These are phyloP conservation scores for Tonatia bakeri DNA, from an alignment of 2,113 vertebrate genomes.

Conservation along the genomic window DNA sequence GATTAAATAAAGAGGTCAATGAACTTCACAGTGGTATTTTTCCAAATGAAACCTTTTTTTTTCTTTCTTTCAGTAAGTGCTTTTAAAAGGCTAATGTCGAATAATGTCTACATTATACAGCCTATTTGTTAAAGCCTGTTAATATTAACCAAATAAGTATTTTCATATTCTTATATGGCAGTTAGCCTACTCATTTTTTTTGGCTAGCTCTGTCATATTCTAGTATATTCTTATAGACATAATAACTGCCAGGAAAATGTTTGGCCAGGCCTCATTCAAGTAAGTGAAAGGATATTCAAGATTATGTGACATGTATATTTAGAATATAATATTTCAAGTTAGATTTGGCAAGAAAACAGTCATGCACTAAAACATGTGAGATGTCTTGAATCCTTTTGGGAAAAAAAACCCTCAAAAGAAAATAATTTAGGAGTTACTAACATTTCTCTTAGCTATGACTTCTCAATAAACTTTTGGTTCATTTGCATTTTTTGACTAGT, in stretches of 20 bases:
- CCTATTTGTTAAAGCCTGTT: constrained; percentile 68
- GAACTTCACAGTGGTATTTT: background rate
- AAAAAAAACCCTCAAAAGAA: constrained; percentile 47
- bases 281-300: constrained; percentile 67
- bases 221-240: constrained; percentile 60
- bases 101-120: constrained; percentile 9
- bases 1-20: constrained; percentile 8
- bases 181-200: constrained; percentile 78
- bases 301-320: constrained; percentile 69
- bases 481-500: constrained; percentile 50
- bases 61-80: background rate
- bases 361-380: constrained; percentile 35
- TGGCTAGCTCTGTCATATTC: constrained; percentile 63
- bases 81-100: constrained; percentile 62
- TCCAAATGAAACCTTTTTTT: background rate
- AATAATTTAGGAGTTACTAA: constrained; percentile 55
- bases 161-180: constrained; percentile 73
- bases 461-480: constrained; percentile 60
- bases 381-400: constrained; percentile 42
- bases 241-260: constrained; percentile 77
- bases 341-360: constrained; percentile 41
- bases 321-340: constrained; percentile 59
- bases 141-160: constrained; percentile 79
- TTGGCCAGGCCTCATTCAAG: constrained; percentile 75
- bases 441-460: constrained; percentile 55